Conservation (phyloP, 2,113 vertebrate species). For the Eptesicus fuscus region DNA sequence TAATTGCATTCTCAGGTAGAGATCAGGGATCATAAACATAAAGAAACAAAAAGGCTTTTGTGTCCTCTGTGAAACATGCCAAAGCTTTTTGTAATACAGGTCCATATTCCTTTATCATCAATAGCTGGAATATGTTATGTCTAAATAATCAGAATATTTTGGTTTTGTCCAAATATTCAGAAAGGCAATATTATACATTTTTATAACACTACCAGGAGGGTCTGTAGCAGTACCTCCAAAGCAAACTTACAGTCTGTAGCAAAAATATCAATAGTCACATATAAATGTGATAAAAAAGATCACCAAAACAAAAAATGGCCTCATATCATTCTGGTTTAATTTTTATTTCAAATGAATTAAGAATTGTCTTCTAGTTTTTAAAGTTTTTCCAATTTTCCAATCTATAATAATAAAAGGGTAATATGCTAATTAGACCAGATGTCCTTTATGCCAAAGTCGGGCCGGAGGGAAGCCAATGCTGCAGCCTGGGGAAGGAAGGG, state of each 20-base stretch:
- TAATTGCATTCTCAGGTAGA: neutral
- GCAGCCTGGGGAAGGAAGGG: too few relatives aligned
- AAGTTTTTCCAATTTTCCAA: neutral
- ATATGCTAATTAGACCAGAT: too few relatives aligned
- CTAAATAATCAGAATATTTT: neutral
- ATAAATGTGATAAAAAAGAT: neutral
- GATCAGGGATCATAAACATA: neutral
- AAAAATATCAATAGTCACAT: neutral
- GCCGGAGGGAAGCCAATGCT: too few relatives aligned
- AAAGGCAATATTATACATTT: neutral
- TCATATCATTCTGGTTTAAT: neutral
- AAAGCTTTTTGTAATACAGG: neutral
- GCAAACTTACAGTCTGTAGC: neutral
- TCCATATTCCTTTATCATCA: neutral
- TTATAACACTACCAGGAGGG: neutral
- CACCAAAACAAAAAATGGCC: neutral
- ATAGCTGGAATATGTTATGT: neutral
- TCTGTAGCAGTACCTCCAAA: neutral
- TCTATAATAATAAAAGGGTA: too few relatives aligned
- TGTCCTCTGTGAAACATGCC: neutral
- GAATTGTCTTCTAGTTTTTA: neutral
- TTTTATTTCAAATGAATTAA: neutral
- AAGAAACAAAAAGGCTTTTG: neutral
- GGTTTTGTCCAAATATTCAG: neutral
- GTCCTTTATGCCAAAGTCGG: too few relatives aligned